Evolutionary conservation across 53 echinoderm and acorn worm genomes (phyloP).

Genomic region (Holothuria scabra): DNA sequence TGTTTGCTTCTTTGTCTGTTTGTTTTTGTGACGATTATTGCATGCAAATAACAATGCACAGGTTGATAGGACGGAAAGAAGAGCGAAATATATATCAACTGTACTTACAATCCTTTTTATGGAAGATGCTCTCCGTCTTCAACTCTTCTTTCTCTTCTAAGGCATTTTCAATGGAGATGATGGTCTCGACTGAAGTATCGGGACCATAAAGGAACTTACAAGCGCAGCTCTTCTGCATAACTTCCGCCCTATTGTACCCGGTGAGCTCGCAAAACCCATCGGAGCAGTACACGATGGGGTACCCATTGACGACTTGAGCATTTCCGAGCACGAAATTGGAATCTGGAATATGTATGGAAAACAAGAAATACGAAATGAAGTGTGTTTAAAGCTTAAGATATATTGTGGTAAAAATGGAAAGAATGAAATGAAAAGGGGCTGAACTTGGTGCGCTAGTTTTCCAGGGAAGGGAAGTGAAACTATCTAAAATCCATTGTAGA

Average conservation of each 20-base stretch:
- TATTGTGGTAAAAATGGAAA: too few species aligned
- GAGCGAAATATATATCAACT: too few species aligned
- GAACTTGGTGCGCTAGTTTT: too few species aligned
- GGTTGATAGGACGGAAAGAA: too few species aligned
- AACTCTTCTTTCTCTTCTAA: conserved; percentile 85
- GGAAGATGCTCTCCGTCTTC: conserved; percentile 92
- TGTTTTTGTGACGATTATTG: too few species aligned
- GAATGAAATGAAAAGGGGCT: too few species aligned
- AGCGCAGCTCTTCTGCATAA: conserved; percentile 97
- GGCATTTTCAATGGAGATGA: conserved; percentile 80
- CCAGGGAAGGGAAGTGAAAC: too few species aligned
- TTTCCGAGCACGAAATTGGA: conserved; percentile 99
- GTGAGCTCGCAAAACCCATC: conserved; percentile 99
- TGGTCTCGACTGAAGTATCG: conserved; percentile 83
- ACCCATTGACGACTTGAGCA: conserved; percentile 85
- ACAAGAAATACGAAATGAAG: too few species aligned
- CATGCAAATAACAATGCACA: too few species aligned
- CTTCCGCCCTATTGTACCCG: conserved; percentile 88
- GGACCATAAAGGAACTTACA: conserved; percentile 96
- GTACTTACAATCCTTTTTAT: conserved; percentile 94
- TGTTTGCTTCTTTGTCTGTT: too few species aligned
- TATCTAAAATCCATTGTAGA: too few species aligned
- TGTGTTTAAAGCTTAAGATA: too few species aligned
- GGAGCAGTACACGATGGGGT: conserved; percentile 96
- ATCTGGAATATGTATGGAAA: conserved; percentile 54